Base-by-base conservation (phyloP, 92 coral and sea anemone species). In the Palythoa grandiflora region DNA sequence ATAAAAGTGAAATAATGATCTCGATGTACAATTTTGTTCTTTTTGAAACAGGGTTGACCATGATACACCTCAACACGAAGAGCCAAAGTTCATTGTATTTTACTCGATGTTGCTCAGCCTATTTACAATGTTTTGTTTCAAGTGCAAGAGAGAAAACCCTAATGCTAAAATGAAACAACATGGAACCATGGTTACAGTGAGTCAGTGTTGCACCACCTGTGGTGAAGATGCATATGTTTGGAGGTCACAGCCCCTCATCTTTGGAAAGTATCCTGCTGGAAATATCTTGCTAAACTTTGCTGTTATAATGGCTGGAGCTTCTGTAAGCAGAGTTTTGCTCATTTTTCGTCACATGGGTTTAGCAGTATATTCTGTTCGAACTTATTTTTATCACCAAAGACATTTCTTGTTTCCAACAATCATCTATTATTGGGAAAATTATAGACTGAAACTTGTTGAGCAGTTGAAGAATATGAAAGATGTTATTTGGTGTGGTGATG, bases 301-400 rank as follows among this genome's bases (percentile, higher is more conserved):
- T 7, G 85, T 89, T 36, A 88, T 89, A 68, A 89, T 89, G 92
- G 94, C 94, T 21, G 94, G 94, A 52, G 94, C 92, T 54, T 86
- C 94, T 37, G 85, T 89, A 35, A 75, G 90, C 74, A 92, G 89
- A 72, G 89, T 92, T 19, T 86, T 92, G 61, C 66, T 92, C 35
- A 83, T 89, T 9, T 87, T 90, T 73, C 74, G 75, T 54, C 91
- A 88, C 73, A 79, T 92, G 94, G 92, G 94, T 16, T 87, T 89
- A 2, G 73, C 88, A 35, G 90, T 77, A 5, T 79, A 78, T 39
- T 78, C 74, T 77, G 90, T 71, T 3, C 36, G 94, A 50, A 89
- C 94, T n/a, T 92, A 70, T 78, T 92, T 92, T 83, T 28, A 55
- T 51, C 94, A 92, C 80, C 94, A 89, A 51, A 92, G 47, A 80